Percentiles rank a stretch among this genome's conserved stretches.
Evolutionary conservation across 2,797 vertebrate species (phyloP).

Genomic region (Acanthurus leucopareius): DNA sequence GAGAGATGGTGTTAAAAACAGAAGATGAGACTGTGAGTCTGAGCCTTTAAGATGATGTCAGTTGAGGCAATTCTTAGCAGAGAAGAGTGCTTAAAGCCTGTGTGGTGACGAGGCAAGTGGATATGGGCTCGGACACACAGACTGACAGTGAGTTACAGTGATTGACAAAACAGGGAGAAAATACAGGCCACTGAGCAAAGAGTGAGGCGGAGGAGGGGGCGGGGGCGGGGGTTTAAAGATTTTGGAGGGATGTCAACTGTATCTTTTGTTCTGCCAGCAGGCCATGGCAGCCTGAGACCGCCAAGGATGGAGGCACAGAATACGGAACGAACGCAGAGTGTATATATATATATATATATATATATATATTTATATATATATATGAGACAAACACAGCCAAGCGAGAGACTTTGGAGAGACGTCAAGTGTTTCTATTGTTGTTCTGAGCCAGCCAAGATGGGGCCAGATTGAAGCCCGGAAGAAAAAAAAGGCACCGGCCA

Average conservation of each 20-base stretch:
- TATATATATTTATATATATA: neutral
- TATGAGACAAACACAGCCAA: slow-evolving; percentile 39
- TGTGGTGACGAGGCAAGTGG: slow-evolving; percentile 40
- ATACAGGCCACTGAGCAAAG: slow-evolving; percentile 57
- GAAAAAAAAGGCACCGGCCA: slow-evolving; percentile 29
- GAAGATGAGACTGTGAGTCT: slow-evolving; percentile 47
- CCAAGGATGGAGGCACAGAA: slow-evolving; percentile 59
- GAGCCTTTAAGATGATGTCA: slow-evolving; percentile 62
- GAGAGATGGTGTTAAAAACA: slow-evolving; percentile 35
- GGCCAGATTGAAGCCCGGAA: slow-evolving; percentile 39
- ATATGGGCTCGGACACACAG: slow-evolving; percentile 30
- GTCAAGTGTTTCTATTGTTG: slow-evolving; percentile 67
- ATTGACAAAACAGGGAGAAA: slow-evolving; percentile 51
- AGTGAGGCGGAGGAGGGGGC: neutral
- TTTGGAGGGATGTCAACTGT: slow-evolving; percentile 65
- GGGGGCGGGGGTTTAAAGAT: slow-evolving; percentile 34
- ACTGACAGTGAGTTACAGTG: slow-evolving; percentile 38
- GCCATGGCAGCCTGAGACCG: slow-evolving; percentile 49
- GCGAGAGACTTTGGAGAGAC: slow-evolving; percentile 60
- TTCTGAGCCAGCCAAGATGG: slow-evolving; percentile 33
- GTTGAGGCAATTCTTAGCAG: slow-evolving; percentile 24
- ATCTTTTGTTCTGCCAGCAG: slow-evolving; percentile 65
- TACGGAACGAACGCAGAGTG: slow-evolving; percentile 44
- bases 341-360: neutral
- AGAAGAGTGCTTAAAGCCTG: slow-evolving; percentile 34